Percentiles rank a stretch among this genome's conserved stretches.
Conservation (phyloP, 2,113 vertebrate genomes). For the Capricornis sumatraensis region DNA sequence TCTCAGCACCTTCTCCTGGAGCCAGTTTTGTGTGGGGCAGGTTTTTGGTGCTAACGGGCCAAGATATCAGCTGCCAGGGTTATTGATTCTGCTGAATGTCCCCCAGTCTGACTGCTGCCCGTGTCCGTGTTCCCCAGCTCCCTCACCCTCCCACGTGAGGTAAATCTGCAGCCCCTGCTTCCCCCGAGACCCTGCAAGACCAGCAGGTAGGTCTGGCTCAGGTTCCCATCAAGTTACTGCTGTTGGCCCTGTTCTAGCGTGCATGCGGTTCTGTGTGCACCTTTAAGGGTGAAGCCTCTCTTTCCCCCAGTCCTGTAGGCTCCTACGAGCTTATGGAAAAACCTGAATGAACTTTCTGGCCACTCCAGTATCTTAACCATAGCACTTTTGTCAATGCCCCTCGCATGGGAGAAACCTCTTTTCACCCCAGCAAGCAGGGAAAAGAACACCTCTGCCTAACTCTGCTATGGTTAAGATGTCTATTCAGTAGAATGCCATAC, state of each 20-base stretch:
- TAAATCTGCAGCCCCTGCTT: background rate
- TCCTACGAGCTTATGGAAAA: background rate
- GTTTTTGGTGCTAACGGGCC: background rate
- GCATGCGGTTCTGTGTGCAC: background rate
- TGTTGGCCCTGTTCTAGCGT: background rate
- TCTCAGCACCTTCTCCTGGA: background rate
- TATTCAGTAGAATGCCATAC: background rate
- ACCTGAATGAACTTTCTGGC: background rate
- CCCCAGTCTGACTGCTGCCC: background rate
- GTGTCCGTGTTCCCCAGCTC: fast-evolving
- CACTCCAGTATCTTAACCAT: background rate
- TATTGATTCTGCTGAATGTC: background rate
- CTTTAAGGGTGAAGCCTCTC: background rate
- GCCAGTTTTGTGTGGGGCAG: background rate
- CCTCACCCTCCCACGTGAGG: background rate
- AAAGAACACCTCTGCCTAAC: background rate
- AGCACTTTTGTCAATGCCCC: background rate
- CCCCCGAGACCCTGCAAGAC: background rate
- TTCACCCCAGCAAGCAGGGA: background rate
- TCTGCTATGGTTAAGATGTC: background rate
- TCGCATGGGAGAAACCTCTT: background rate
- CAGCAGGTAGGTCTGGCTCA: background rate
- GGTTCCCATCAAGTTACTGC: background rate
- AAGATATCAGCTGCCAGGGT: background rate
- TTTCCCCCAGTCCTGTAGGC: background rate